A percentile compares a stretch with the other conserved stretches of the same genome.
These are phyloP conservation scores for Acanthochromis polyacanthus DNA, from an alignment of 2,113 vertebrate genomes.

Conservation along the genomic window DNA sequence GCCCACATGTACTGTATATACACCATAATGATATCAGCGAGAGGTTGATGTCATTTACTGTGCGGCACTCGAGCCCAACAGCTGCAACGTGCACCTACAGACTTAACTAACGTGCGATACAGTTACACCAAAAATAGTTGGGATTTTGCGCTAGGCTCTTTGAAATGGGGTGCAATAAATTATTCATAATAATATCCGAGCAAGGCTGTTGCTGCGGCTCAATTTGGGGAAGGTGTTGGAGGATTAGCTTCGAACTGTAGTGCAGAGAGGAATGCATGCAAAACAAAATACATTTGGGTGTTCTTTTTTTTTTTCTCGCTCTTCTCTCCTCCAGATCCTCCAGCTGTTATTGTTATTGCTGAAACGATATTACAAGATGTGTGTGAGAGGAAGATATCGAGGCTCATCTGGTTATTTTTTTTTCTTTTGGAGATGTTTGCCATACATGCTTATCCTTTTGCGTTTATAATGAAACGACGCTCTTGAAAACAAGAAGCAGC, in stretches of 20 bases:
- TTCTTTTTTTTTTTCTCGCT: conserved; percentile 31
- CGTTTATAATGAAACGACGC: conserved; percentile 37
- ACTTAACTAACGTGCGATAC: conserved; percentile 44
- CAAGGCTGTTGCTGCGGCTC: conserved; percentile 59
- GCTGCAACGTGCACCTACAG: conserved; percentile 67
- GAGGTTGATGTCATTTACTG: conserved; percentile 56
- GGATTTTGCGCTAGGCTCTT: conserved; percentile 59
- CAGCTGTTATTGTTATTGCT: conserved; percentile 72
- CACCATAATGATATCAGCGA: conserved; percentile 61
- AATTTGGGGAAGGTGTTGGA: conserved; percentile 73
- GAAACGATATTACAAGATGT: conserved; percentile 45
- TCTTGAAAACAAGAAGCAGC: background rate
- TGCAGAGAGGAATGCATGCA: conserved; percentile 63
- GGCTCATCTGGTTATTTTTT: conserved; percentile 36
- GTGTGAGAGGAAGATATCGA: conserved; percentile 26
- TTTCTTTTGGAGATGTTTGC: conserved; percentile 26
- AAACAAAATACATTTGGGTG: conserved; percentile 71
- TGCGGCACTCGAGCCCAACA: conserved; percentile 49
- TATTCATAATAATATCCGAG: conserved; percentile 78
- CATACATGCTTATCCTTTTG: conserved; percentile 17
- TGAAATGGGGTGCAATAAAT: conserved; percentile 76
- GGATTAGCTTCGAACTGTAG: conserved; percentile 67
- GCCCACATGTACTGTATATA: conserved; percentile 39
- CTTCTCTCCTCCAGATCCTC: conserved; percentile 39
- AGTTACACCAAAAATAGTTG: conserved; percentile 66